These are phyloP conservation scores for Lasioglossum baleicum DNA, from an alignment of 1,140 invertebrate genomes.

Conservation along the genomic window DNA sequence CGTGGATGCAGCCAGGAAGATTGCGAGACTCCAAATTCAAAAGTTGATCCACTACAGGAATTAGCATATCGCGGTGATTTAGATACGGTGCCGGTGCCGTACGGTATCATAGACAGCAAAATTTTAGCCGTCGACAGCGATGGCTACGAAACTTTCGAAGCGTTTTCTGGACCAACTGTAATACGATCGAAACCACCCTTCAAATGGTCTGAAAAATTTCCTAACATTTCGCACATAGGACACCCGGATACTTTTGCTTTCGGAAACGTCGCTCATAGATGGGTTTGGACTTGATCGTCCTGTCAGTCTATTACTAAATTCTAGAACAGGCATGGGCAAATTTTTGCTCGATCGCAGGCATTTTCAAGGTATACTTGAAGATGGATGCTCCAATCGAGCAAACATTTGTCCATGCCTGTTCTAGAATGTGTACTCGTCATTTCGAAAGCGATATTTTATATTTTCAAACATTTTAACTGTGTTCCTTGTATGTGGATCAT, in stretches of 20 bases:
- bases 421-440: background rate
- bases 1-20: slow-evolving; percentile 79
- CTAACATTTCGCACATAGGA: slow-evolving; percentile 84
- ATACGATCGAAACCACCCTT: slow-evolving; percentile 79
- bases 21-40: slow-evolving; percentile 8
- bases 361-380: too few species aligned
- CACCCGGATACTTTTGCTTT: slow-evolving; percentile 90
- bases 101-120: slow-evolving; percentile 75
- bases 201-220: slow-evolving; percentile 86
- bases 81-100: slow-evolving; percentile 57
- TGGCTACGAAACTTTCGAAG: slow-evolving; percentile 68
- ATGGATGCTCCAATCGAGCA: too few species aligned
- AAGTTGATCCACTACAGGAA: slow-evolving; percentile 47
- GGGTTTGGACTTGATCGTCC: slow-evolving; percentile 79
- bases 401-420: too few species aligned
- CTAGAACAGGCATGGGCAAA: too few species aligned
- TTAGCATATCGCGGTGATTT: slow-evolving; percentile 71
- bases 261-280: slow-evolving; percentile 79
- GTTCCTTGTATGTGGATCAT: background rate
- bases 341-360: too few species aligned
- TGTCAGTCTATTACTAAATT: background rate
- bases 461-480: background rate
- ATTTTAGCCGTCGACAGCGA: slow-evolving; percentile 60
- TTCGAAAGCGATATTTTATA: background rate
- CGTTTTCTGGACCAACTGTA: slow-evolving; percentile 67